A percentile compares a stretch with the other conserved stretches of the same genome.
phyloP scores from a whole-genome alignment of 2,888 invertebrate species.

The Machimus atricapillus region DNA sequence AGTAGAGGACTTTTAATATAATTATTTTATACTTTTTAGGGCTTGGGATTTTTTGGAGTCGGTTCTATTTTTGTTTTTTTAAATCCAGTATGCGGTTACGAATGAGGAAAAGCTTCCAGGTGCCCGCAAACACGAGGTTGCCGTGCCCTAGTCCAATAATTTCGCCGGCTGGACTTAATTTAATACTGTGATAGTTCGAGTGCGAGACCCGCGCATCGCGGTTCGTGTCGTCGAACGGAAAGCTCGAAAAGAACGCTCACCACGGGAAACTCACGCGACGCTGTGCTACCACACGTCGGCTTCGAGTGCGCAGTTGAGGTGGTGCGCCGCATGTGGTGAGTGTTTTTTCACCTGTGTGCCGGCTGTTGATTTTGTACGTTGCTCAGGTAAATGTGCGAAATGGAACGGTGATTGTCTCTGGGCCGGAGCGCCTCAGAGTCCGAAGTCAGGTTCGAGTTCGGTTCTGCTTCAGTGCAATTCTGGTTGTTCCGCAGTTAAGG shows the following conservation, averaged over 20 bases:
- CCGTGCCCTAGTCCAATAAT: background rate
- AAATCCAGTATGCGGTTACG: too few species aligned
- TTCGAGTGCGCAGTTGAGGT: background rate
- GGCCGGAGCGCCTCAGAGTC: background rate
- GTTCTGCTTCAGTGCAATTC: slow-evolving; percentile 50
- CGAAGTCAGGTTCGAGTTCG: slow-evolving; percentile 44
- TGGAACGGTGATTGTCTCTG: background rate
- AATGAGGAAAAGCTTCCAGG: background rate
- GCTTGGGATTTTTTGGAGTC: too few species aligned
- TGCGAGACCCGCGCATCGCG: background rate
- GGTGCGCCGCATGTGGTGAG: background rate
- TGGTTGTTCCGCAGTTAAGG: slow-evolving; percentile 42
- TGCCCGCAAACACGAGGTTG: background rate
- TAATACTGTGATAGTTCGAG: background rate
- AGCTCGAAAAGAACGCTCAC: background rate
- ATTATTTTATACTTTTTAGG: too few species aligned
- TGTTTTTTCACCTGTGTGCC: background rate
- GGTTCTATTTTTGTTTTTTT: too few species aligned
- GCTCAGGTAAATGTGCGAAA: slow-evolving; percentile 11
- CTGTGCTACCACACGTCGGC: background rate
- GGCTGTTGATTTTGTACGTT: background rate
- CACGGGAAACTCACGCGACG: background rate
- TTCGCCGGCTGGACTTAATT: background rate
- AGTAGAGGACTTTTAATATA: too few species aligned
- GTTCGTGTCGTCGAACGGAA: background rate